Evolutionary conservation across 2,797 vertebrate species (phyloP), one percentile per base, ranked within the genome.

Genomic region (Chiloscyllium punctatum): DNA sequence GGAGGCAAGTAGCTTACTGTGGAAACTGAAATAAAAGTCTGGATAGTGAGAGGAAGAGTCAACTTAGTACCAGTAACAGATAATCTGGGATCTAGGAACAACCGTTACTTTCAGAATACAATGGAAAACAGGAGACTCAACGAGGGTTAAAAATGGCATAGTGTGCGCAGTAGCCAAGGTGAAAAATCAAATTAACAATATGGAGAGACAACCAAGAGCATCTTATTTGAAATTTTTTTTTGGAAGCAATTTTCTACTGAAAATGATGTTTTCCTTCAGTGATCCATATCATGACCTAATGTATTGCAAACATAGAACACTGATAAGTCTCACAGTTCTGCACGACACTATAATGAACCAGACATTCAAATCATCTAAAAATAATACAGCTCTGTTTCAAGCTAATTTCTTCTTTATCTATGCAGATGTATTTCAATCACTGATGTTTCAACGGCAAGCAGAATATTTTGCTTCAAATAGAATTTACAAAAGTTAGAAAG

Each of bases 381-480:
- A 94, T 74, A 25, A 71, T 69, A 42, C 69, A 27, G 68, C 27
- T 48, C 48, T 94, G 69, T 71, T 42, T 71, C 92, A 94, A 94
- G 92, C 25, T 72, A 94, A 72, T 74, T 72, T 94, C 69, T 94
- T 69, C 68, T 94, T 94, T 72, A 94, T 94, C 68, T 72, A 30
- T 13, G 21, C 57, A 68, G 33, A 33, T 42, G 1, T 94, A 74
- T 37, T 72, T 94, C 69, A 72, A 71, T 72, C 62, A 69, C 25
- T 42, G 15, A n/a, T 62, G 87, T 53, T 88, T 57, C 37, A 68
- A 18, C 18, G 42, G 62, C 68, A 69, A 92, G 62, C 62, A 92
- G 23, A 18, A 91, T 62, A 68, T 69, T 66, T 66, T 91, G 33
- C 33, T 92, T 69, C 90, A 92, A 92, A 69, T 5, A 69, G 68